Base-by-base conservation (phyloP, 2,888 invertebrate genomes). In the Drosophila lutescens region DNA sequence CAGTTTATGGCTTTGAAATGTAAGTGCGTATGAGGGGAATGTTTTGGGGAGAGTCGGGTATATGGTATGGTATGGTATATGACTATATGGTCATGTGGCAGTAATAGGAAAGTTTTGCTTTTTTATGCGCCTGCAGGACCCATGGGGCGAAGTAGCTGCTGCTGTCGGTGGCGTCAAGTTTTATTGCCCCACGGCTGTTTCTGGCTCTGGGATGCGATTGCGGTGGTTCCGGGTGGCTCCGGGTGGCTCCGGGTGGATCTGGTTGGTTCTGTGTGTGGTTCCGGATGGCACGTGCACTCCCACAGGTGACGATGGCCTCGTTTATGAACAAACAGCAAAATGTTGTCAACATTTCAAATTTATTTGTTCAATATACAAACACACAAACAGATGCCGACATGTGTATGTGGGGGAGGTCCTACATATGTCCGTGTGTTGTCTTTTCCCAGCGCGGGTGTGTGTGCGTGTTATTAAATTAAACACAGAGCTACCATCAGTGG, bases 281-380 rank as follows among this genome's bases (percentile, higher is more conserved):
- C 34, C 13, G 34, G 63, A 43, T 55, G 71, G 60, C 70, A 74
- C 68, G 79, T 81, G 74, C 61, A 55, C 73, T 85, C 85, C 89
- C 85, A 89, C 89, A 85, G 85, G 89, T 89, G 85, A 85, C 85
- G 85, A 89, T 85, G 89, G 88, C 85, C 85, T 89, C 85, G 85
- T 85, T 89, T 87, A 85, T 85, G 85, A 85, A 87, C 85, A 85
- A 85, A 85, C 85, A 89, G 85, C 89, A 81, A 85, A 85, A 89
- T 81, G 88, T 85, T 85, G 85, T 85, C 85, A 85, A 85, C 85
- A 85, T 85, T 85, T 85, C 89, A 89, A 85, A 85, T 87, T 87
- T 85, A 85, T 85, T 85, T 85, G 85, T 89, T 87, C 82, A 85
- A 81, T 88, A 85, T 77, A 81, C 67, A 72, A 63, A 73, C 73